A percentile compares a stretch with the other conserved stretches of the same genome.
phyloP scores from a whole-genome alignment of 2,888 invertebrate genomes.

The Operophtera brumata region DNA sequence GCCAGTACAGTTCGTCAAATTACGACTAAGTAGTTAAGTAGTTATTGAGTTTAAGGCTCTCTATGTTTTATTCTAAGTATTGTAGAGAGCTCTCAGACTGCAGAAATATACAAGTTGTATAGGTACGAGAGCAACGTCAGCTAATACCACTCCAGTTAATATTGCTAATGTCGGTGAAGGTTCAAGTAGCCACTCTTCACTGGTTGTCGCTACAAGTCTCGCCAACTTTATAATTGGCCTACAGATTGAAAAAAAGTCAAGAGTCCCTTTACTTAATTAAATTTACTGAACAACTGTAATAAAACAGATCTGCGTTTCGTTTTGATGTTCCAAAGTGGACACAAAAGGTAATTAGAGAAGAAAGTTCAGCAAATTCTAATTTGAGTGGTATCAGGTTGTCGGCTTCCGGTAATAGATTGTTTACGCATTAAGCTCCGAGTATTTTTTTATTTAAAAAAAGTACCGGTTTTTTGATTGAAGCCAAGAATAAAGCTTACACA shows the following conservation, averaged over 20 bases:
- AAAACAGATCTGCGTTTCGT: slow-evolving; percentile 53
- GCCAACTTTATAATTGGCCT: slow-evolving; percentile 74
- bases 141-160: not conserved
- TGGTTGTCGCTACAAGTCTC: slow-evolving; percentile 64
- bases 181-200: slow-evolving; percentile 56
- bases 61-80: too few relatives aligned
- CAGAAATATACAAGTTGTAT: not conserved
- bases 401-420: slow-evolving; percentile 8
- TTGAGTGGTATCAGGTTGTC: slow-evolving; percentile 10
- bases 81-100: not conserved
- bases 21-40: too few relatives aligned
- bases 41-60: too few relatives aligned
- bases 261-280: slow-evolving; percentile 70
- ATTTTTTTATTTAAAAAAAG: not conserved
- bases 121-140: not conserved
- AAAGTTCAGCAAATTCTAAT: slow-evolving; percentile 33
- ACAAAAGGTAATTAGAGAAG: slow-evolving; percentile 50
- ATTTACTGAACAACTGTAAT: slow-evolving; percentile 64
- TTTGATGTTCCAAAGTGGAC: slow-evolving; percentile 46
- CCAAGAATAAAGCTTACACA: not conserved
- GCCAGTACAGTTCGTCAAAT: too few relatives aligned
- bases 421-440: not conserved
- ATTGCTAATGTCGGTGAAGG: slow-evolving; percentile 50
- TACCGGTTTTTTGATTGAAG: not conserved
- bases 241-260: slow-evolving; percentile 69